Evolutionary conservation across 2,113 vertebrate species (phyloP), one percentile per base, ranked within the genome.

Genomic region (Rhegmatorhina hoffmannsi): DNA sequence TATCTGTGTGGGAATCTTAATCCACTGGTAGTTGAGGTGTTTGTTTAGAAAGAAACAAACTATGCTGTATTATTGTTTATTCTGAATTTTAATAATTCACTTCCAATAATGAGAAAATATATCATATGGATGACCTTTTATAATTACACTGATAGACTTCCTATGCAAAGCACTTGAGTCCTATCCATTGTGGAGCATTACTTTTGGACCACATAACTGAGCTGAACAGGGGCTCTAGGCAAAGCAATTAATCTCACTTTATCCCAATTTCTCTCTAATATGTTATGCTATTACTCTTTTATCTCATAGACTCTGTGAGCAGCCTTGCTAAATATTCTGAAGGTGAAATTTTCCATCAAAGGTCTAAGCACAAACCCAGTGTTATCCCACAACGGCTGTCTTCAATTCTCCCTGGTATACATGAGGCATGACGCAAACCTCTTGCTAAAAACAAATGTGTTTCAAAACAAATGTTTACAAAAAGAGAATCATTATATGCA

Each of bases 221-320:
- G 31, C 7, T 72, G 49, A 88, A 85, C 1, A 0, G 15, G 50
- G 36, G 43, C 67, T 62, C 46, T 38, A 23, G 31, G 60, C 68
- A 88, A 74, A 87, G 46, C 49, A 95, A 70, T 89, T 78, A 59
- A 89, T 92, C 69, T 86, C 50, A 59, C 63, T 94, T 90, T 55
- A 70, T 44, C 59, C 31, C 7, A 2, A 11, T 52, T 94, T 82
- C 59, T 69, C 34, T 21, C 28, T 17, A 50, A 66, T 29, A 94
- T 87, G 21, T 77, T 85, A 62, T 2, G 29, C 31, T 63, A 63
- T 13, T 73, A 46, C 46, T 46, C 23, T 59, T 76, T 44, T 55
- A 78, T 55, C 79, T 88, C 66, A 81, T 23, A 84, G 24, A 68
- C 55, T 52, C 47, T 59, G 16, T 26, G 25, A 76, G 24, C 4